Evolutionary conservation across 2,113 vertebrate genomes (phyloP).

Genomic region (Delphinus delphis): DNA sequence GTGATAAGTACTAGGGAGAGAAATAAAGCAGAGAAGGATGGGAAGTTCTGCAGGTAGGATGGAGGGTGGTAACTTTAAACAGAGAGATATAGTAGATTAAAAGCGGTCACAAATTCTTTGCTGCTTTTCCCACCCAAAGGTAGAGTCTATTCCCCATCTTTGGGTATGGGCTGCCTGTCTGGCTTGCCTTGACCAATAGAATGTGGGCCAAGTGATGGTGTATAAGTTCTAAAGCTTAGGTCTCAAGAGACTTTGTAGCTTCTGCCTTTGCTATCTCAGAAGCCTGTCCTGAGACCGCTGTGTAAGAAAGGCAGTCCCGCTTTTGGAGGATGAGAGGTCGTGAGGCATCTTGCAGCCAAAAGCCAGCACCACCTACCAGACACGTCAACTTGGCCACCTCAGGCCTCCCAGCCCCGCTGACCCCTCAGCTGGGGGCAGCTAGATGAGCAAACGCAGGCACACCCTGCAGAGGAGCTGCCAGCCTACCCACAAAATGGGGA

Average conservation of each 20-base stretch:
- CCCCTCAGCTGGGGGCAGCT: background rate
- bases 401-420: background rate
- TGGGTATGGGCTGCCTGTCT: background rate
- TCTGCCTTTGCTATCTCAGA: background rate
- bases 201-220: background rate
- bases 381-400: background rate
- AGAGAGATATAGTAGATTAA: background rate
- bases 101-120: background rate
- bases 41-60: background rate
- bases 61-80: background rate
- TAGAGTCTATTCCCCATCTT: background rate
- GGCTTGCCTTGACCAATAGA: background rate
- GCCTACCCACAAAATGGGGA: background rate
- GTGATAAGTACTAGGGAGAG: background rate
- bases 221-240: background rate
- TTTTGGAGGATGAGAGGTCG: background rate
- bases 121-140: background rate
- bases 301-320: background rate
- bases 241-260: background rate
- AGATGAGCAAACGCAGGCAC: background rate
- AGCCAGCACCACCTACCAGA: background rate
- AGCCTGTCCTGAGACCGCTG: background rate
- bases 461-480: background rate
- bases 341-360: background rate
- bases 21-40: background rate